These are phyloP conservation scores for Coluber constrictor DNA, from an alignment of 2,797 vertebrate genomes.

Conservation along the genomic window DNA sequence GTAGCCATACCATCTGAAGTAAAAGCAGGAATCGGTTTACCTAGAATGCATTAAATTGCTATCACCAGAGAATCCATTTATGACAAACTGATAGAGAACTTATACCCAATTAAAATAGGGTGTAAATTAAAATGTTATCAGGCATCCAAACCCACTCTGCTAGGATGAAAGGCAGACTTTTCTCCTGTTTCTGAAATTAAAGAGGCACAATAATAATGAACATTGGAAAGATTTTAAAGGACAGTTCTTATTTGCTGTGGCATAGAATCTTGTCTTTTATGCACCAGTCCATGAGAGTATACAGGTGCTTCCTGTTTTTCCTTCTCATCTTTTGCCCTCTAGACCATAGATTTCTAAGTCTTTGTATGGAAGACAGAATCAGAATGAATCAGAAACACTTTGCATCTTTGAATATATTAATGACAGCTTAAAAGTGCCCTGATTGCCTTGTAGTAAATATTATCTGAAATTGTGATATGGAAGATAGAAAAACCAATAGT, in stretches of 20 bases:
- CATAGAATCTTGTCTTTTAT: neutral
- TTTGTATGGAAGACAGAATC: neutral
- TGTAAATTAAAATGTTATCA: neutral
- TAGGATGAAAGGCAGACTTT: neutral
- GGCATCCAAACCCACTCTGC: neutral
- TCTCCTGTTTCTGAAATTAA: neutral
- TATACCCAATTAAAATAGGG: neutral
- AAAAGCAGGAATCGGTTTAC: neutral
- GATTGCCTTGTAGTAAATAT: neutral
- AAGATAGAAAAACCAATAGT: neutral
- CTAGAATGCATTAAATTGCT: neutral
- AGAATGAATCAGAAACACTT: neutral
- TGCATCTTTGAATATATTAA: neutral
- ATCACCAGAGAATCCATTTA: neutral
- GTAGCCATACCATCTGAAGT: neutral
- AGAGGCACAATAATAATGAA: neutral
- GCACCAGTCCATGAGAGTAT: neutral
- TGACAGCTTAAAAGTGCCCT: neutral
- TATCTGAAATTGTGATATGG: neutral
- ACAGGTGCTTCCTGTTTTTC: neutral
- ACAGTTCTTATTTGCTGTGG: neutral
- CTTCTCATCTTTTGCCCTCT: neutral
- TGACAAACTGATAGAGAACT: neutral
- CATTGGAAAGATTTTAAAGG: neutral
- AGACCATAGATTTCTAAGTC: neutral